These are phyloP conservation scores for Lithophane ornitopus DNA, from an alignment of 2,888 invertebrate genomes.

Conservation along the genomic window DNA sequence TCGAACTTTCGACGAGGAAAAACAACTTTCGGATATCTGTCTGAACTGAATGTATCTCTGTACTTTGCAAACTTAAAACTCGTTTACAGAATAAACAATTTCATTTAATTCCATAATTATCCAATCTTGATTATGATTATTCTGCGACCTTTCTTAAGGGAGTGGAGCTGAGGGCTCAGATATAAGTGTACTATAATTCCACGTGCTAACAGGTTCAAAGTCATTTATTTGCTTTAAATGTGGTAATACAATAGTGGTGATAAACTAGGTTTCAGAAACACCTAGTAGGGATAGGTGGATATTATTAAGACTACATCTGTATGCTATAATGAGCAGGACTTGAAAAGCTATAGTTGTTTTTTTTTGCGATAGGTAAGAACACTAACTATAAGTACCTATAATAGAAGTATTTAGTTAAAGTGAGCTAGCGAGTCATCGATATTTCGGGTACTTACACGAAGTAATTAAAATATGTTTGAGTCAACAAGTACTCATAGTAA, in stretches of 20 bases:
- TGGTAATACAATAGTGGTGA: not conserved
- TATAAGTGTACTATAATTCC: too few species aligned
- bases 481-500: slow-evolving; percentile 57
- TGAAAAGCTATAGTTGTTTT: slow-evolving; percentile 15
- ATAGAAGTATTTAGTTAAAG: slow-evolving; percentile 20
- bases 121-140: too few species aligned
- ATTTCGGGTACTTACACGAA: slow-evolving; percentile 34
- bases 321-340: not conserved
- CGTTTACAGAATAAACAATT: too few species aligned
- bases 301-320: not conserved
- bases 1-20: not conserved
- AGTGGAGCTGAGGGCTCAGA: too few species aligned
- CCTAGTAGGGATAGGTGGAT: not conserved
- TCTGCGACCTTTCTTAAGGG: too few species aligned
- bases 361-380: slow-evolving; percentile 5
- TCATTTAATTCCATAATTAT: not conserved
- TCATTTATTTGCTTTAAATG: too few species aligned
- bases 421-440: slow-evolving; percentile 42
- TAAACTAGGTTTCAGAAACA: not conserved
- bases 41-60: too few species aligned
- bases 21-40: not conserved
- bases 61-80: not conserved
- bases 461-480: slow-evolving; percentile 49
- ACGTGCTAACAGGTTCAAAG: not conserved
- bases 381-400: not conserved